Conservation (phyloP, 2,888 invertebrate species). For the Gibbula magus region DNA sequence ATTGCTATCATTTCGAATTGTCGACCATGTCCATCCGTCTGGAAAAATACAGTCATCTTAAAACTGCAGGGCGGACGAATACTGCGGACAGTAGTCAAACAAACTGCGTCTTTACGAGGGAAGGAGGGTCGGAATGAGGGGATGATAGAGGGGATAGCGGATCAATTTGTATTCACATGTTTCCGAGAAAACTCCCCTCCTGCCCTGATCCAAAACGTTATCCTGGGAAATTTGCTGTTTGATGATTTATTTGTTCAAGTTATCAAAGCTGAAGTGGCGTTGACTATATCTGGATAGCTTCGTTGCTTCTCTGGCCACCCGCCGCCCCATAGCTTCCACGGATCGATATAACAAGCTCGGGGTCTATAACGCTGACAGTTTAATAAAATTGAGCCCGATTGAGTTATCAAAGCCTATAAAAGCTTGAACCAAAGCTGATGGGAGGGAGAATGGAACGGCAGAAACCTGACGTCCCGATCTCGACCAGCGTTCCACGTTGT, state of each 20-base stretch:
- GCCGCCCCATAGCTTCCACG: background rate
- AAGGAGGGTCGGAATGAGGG: constrained; percentile 25
- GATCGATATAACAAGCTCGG: constrained; percentile 10
- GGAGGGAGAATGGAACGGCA: constrained; percentile 8
- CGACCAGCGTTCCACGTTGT: background rate
- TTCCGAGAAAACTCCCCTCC: constrained; percentile 18
- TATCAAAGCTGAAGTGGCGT: constrained; percentile 10
- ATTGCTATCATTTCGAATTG: constrained; percentile 43
- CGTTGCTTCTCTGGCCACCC: background rate
- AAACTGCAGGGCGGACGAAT: constrained; percentile 26
- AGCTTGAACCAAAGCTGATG: constrained; percentile 3
- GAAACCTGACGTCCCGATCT: constrained; percentile 4
- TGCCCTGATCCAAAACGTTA: constrained; percentile 4
- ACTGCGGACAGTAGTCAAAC: constrained; percentile 39
- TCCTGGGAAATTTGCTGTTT: constrained; percentile 3
- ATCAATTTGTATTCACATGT: constrained; percentile 47
- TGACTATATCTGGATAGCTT: background rate
- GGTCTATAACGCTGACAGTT: constrained; percentile 18
- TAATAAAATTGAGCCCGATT: constrained; percentile 13
- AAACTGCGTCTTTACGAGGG: constrained; percentile 37
- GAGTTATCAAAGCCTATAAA: constrained; percentile 21
- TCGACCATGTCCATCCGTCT: constrained; percentile 34
- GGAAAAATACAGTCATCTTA: constrained; percentile 39
- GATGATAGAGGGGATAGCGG: constrained; percentile 41
- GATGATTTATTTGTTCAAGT: constrained; percentile 24